phyloP scores from a whole-genome alignment of 2,113 vertebrate genomes.

The Notothenia rossii region DNA sequence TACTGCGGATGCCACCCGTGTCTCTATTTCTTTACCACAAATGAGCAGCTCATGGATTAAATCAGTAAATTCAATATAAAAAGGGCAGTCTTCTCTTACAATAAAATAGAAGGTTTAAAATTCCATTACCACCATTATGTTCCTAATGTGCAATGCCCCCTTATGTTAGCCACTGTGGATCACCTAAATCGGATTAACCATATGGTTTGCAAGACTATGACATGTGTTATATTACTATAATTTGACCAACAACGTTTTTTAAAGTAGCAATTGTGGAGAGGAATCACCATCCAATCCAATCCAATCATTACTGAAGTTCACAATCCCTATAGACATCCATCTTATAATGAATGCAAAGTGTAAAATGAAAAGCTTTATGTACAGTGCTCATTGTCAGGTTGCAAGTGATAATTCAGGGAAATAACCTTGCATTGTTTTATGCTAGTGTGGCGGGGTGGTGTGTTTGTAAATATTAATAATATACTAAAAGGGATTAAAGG shows the following conservation, averaged over 20 bases:
- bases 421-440: too few relatives aligned
- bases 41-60: conserved; percentile 20
- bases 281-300: too few relatives aligned
- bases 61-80: conserved; percentile 20
- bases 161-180: background rate
- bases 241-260: background rate
- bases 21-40: conserved; percentile 19
- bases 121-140: conserved; percentile 31
- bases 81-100: conserved; percentile 12
- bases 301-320: too few relatives aligned
- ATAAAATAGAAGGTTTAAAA: conserved; percentile 40
- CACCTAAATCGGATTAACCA: conserved; percentile 37
- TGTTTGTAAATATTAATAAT: too few relatives aligned
- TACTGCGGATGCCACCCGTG: background rate
- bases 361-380: too few relatives aligned
- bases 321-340: too few relatives aligned
- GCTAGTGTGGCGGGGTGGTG: too few relatives aligned
- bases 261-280: background rate
- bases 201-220: conserved; percentile 16
- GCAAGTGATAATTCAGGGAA: too few relatives aligned
- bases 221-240: background rate
- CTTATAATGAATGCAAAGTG: too few relatives aligned
- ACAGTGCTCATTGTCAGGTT: too few relatives aligned
- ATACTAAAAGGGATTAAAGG: too few relatives aligned
- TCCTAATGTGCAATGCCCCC: conserved; percentile 21